Evolutionary conservation across 2,888 invertebrate species (phyloP), one percentile per base, ranked within the genome.

Genomic region (Pachliopta kotzebuea): DNA sequence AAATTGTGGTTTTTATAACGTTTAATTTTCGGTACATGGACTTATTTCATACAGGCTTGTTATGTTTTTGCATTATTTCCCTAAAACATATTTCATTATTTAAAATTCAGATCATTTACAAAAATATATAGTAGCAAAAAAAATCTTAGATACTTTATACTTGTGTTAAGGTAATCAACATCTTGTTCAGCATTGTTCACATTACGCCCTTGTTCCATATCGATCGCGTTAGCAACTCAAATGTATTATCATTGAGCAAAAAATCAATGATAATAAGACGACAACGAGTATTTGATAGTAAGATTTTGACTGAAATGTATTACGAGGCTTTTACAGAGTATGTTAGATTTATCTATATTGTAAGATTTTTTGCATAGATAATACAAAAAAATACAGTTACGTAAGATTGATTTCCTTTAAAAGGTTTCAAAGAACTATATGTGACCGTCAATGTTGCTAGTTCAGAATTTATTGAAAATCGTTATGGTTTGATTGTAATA

Each of bases 141-240:
- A 37, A 37, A 4, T 21, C 56, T 11, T 8, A 29, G 56, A 45
- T 11, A 11, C 52, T 56, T 60, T 42, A 52, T 59, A 69, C 65
- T 60, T 63, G 68, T 70, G 70, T 70, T 69, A 71, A 71, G 71
- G 69, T 64, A 68, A 71, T 68, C 72, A 65, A 70, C 62, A 70
- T 37, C 56, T 61, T 68, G 67, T 65, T 62, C 67, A 50, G 26
- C 66, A 69, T 69, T 71, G 67, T 70, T 65, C 62, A 56, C 57
- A 67, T 65, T 67, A 63, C 68, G 81, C 72, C 83, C 83, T 84
- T 83, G 83, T 78, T 78, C 82, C 74, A 79, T 71, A 78, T 82
- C 66, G 29, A 69, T 71, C 70, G 66, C 71, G 76, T 76, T 77
- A 72, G 67, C 70, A 76, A 76, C 71, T 68, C 68, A 69, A 76